A percentile compares a stretch with the other conserved stretches of the same genome.
Conservation (phyloP, 2,797 vertebrate genomes). For the Enteromius trimaculatus region DNA sequence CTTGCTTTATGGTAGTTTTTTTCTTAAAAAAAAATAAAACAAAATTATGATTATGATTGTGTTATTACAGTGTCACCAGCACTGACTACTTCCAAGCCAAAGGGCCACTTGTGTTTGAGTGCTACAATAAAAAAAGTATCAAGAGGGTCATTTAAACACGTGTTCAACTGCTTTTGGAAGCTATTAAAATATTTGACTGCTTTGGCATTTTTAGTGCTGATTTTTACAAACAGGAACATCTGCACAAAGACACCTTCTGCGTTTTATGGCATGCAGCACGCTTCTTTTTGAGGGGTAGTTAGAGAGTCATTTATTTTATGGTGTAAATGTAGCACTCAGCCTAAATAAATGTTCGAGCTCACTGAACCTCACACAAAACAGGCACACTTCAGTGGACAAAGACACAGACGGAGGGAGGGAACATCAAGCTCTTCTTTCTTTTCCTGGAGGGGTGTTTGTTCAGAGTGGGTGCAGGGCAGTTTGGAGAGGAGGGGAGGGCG, state of each 20-base stretch:
- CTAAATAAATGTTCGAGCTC: conserved; percentile 71
- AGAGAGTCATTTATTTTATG: conserved; percentile 72
- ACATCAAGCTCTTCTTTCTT: conserved; percentile 65
- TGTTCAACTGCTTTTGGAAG: background rate
- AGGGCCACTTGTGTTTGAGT: conserved; percentile 17
- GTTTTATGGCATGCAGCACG: background rate
- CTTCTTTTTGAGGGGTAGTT: conserved; percentile 32
- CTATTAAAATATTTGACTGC: conserved; percentile 14
- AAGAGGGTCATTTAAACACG: background rate
- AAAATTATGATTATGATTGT: background rate
- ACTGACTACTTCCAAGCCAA: background rate
- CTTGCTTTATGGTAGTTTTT: background rate
- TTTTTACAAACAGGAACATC: conserved; percentile 15
- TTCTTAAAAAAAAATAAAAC: background rate
- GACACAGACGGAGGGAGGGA: conserved; percentile 58
- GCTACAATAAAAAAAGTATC: background rate
- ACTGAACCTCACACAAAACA: conserved; percentile 71
- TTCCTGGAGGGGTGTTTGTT: conserved; percentile 74
- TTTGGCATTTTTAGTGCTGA: background rate
- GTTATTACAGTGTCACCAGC: background rate
- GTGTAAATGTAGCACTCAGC: conserved; percentile 70
- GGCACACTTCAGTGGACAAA: conserved; percentile 82
- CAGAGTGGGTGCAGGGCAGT: conserved; percentile 76
- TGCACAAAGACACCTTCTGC: background rate
- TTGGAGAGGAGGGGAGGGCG: conserved; percentile 48